Evolutionary conservation across 2,888 invertebrate species (phyloP).

Genomic region (Carterocephalus palaemon): DNA sequence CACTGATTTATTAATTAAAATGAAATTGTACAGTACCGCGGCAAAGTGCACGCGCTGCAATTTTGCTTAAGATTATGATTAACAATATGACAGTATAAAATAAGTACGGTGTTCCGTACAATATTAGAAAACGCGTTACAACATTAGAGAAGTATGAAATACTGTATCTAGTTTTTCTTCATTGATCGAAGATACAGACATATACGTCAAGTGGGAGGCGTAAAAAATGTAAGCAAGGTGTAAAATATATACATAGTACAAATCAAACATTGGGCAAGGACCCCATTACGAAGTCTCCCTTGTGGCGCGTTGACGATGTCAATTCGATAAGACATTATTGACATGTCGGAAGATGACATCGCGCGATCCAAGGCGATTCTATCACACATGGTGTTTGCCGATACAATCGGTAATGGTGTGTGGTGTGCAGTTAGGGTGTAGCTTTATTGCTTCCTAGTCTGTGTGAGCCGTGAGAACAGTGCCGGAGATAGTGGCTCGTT

Average conservation of each 20-base stretch:
- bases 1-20: no score
- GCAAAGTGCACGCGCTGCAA: no score
- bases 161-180: no score
- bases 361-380: conserved; percentile 57
- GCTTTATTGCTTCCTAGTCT: conserved; percentile 74
- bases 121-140: no score
- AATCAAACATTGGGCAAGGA: conserved; percentile 14
- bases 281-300: not conserved
- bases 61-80: no score
- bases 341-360: conserved; percentile 42
- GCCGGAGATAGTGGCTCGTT: conserved; percentile 73
- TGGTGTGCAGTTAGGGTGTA: conserved; percentile 75
- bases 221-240: no score
- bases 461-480: conserved; percentile 64
- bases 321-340: conserved; percentile 71
- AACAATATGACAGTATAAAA: no score
- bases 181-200: conserved; percentile 24
- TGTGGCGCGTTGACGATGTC: conserved; percentile 33
- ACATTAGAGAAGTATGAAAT: no score
- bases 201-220: not conserved
- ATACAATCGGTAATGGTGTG: conserved; percentile 74
- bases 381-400: conserved; percentile 64
- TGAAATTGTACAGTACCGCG: no score
- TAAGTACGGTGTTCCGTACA: no score
- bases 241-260: no score